Evolutionary conservation across 2,888 invertebrate genomes (phyloP).

Genomic region (Mellilla xanthometata): DNA sequence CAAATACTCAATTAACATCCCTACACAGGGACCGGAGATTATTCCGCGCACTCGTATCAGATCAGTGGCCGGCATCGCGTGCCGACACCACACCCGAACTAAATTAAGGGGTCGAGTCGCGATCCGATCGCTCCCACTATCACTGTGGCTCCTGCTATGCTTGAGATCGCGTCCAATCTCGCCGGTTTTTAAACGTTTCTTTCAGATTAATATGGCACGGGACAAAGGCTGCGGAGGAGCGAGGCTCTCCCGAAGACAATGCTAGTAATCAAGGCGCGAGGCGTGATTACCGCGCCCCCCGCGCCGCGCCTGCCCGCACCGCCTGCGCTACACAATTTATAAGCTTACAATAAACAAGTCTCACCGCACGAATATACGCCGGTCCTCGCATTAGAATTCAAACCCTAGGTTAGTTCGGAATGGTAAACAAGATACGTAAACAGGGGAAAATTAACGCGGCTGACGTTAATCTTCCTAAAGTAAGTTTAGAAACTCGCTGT

Average conservation of each 20-base stretch:
- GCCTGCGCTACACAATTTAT: constrained; percentile 49
- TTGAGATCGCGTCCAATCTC: constrained; percentile 35
- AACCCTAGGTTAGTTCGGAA: constrained; percentile 16
- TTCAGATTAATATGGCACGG: constrained; percentile 47
- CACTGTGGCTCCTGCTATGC: constrained; percentile 46
- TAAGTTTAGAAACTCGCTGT: constrained; percentile 8
- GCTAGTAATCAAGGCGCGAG: constrained; percentile 61
- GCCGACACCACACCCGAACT: constrained; percentile 41
- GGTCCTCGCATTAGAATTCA: constrained; percentile 10
- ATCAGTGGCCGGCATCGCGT: constrained; percentile 52
- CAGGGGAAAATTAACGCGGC: constrained; percentile 12
- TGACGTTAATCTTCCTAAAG: constrained; percentile 7
- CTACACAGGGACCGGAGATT: constrained; percentile 59
- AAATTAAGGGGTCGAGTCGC: constrained; percentile 54
- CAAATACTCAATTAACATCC: constrained; percentile 65
- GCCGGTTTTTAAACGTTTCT: constrained; percentile 44
- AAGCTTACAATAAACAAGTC: constrained; percentile 55
- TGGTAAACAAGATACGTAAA: constrained; percentile 16
- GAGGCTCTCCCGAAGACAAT: constrained; percentile 67
- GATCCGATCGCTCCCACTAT: constrained; percentile 58
- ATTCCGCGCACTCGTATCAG: constrained; percentile 47
- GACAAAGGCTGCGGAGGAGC: constrained; percentile 61
- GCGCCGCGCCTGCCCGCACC: constrained; percentile 23
- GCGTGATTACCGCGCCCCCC: constrained; percentile 48
- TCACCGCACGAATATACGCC: constrained; percentile 24